These are phyloP conservation scores for Salminus brasiliensis DNA, from an alignment of 2,113 vertebrate species.

Conservation along the genomic window DNA sequence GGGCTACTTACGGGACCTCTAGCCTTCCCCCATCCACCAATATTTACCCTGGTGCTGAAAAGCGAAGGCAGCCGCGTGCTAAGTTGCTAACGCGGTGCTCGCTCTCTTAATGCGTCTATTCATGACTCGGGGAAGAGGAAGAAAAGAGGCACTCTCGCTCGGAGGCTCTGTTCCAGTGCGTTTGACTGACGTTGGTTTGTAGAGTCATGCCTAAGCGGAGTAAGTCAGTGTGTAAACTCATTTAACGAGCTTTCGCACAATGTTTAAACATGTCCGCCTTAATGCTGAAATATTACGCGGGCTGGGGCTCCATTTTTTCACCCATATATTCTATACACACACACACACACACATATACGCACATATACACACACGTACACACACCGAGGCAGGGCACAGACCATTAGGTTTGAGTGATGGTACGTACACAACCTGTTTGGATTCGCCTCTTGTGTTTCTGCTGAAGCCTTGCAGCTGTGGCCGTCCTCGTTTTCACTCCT, in stretches of 20 bases:
- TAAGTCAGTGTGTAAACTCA: conserved; percentile 61
- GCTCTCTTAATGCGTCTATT: neutral
- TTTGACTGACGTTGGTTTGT: conserved; percentile 61
- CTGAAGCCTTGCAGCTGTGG: conserved; percentile 71
- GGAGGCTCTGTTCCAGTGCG: conserved; percentile 19
- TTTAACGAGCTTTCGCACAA: conserved; percentile 62
- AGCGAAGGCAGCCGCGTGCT: neutral
- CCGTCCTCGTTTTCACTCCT: conserved; percentile 68
- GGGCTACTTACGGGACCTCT: neutral
- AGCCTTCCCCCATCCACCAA: neutral
- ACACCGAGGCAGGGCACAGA: neutral
- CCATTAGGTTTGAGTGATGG: conserved; percentile 48
- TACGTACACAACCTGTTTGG: conserved; percentile 64
- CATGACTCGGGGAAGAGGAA: neutral
- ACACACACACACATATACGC: conserved; percentile 1
- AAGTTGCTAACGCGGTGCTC: neutral
- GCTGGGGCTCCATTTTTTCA: conserved; percentile 1
- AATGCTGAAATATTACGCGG: conserved; percentile 51
- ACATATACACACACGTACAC: conserved; percentile 10
- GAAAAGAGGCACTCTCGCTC: neutral
- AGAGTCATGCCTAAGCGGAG: conserved; percentile 49
- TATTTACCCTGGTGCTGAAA: conserved; percentile 27
- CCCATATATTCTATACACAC: conserved; percentile 33
- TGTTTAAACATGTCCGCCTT: conserved; percentile 60
- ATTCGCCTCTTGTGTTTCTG: conserved; percentile 47